Evolutionary conservation across 1,140 invertebrate species (phyloP).

Genomic region (Neotoxoptera formosana): DNA sequence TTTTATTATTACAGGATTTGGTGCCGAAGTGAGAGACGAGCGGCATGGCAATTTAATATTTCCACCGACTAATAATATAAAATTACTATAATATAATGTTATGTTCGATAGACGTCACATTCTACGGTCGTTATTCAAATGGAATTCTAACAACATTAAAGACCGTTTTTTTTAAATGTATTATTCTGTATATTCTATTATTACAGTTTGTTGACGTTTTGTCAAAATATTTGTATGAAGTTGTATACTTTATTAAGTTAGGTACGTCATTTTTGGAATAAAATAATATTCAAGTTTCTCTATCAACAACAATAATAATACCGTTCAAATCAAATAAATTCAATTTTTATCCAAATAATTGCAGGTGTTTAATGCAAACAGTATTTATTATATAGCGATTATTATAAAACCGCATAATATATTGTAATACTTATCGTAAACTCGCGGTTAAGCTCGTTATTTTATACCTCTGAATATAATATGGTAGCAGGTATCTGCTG

Average conservation of each 20-base stretch:
- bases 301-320: neutral
- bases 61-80: neutral
- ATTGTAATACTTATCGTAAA: no score
- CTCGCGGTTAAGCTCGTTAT: no score
- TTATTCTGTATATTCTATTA: neutral
- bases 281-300: neutral
- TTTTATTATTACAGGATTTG: conserved; percentile 28
- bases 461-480: no score
- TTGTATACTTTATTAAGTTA: neutral
- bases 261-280: neutral
- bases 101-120: neutral
- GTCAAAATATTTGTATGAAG: neutral
- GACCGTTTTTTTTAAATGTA: neutral
- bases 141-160: neutral
- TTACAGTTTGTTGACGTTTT: neutral
- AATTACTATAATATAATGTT: neutral
- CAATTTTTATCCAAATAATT: neutral
- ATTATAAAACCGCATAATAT: no score
- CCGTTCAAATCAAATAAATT: neutral
- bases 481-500: no score
- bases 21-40: neutral
- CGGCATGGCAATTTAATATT: neutral
- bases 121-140: neutral
- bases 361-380: no score
- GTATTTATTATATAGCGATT: no score